These are phyloP conservation scores for Hydrophis major DNA, from an alignment of 2,797 vertebrate genomes.

Conservation along the genomic window DNA sequence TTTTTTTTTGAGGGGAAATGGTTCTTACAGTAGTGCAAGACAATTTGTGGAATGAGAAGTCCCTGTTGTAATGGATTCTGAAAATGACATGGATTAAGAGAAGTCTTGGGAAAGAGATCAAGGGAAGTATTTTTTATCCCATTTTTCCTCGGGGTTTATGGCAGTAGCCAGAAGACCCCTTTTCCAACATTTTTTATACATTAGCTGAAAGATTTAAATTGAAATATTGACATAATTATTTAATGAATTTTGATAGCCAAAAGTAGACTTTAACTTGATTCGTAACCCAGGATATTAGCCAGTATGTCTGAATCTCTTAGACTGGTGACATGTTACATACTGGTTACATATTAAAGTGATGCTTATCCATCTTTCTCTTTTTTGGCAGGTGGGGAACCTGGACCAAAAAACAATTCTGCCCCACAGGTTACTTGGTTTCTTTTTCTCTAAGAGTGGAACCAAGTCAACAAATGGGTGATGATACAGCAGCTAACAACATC, in stretches of 20 bases:
- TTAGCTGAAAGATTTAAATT: not conserved
- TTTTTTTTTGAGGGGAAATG: not conserved
- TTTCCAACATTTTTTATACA: not conserved
- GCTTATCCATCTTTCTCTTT: not conserved
- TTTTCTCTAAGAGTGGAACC: conserved; percentile 58
- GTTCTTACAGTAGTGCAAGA: not conserved
- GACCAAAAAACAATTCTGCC: conserved; percentile 55
- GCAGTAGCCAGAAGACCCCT: not conserved
- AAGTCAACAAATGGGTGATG: conserved; percentile 31
- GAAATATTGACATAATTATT: conserved; percentile 7
- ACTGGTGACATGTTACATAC: not conserved
- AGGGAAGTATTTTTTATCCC: not conserved
- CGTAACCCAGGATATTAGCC: not conserved
- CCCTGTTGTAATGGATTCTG: not conserved
- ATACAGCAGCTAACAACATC: conserved; percentile 63
- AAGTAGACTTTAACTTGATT: not conserved
- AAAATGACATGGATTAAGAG: not conserved
- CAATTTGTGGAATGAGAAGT: not conserved
- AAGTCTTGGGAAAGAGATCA: not conserved
- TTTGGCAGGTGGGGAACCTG: conserved; percentile 61
- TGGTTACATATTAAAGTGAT: not conserved
- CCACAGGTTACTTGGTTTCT: conserved; percentile 43
- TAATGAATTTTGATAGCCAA: conserved; percentile 14
- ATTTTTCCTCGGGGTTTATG: not conserved
- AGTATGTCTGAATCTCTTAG: not conserved